A percentile compares a stretch with the other conserved stretches of the same genome.
Evolutionary conservation across 1,140 invertebrate species (phyloP).

Genomic region (Microplitis demolitor): DNA sequence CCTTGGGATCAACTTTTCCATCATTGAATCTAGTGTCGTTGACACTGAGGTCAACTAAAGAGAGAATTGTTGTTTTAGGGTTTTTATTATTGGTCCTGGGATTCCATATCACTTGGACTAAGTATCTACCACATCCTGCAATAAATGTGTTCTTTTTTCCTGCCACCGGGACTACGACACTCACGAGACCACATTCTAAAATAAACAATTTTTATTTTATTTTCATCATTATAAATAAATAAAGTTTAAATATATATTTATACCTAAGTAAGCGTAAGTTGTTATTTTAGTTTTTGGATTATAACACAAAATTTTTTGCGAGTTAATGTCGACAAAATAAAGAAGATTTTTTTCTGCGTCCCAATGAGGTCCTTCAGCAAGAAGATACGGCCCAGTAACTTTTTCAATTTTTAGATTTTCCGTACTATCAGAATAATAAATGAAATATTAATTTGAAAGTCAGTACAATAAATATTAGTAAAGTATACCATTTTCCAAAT

Average conservation of each 20-base stretch:
- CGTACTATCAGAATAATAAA: slow-evolving; percentile 17
- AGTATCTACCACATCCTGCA: slow-evolving; percentile 66
- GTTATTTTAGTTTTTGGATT: slow-evolving; percentile 62
- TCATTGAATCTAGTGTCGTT: slow-evolving; percentile 79
- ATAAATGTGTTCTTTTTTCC: slow-evolving; percentile 67
- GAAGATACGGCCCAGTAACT: slow-evolving; percentile 44
- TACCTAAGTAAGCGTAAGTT: slow-evolving; percentile 57
- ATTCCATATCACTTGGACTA: slow-evolving; percentile 73
- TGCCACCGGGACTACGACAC: slow-evolving; percentile 69
- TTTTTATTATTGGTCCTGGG: slow-evolving; percentile 60
- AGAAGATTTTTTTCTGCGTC: slow-evolving; percentile 65
- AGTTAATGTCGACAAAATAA: slow-evolving; percentile 71
- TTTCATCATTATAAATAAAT: neutral
- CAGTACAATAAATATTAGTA: neutral
- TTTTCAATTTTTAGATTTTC: slow-evolving; percentile 13
- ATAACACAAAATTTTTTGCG: slow-evolving; percentile 64
- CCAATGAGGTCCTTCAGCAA: slow-evolving; percentile 74
- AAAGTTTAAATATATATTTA: slow-evolving; percentile 18
- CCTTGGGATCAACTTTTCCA: slow-evolving; percentile 81
- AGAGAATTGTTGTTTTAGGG: slow-evolving; percentile 58
- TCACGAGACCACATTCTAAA: neutral
- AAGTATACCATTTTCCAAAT: neutral
- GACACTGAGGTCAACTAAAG: slow-evolving; percentile 67
- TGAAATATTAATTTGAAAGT: neutral
- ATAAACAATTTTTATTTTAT: neutral